Base-by-base conservation (phyloP, 2,797 vertebrate species). In the Anomalospiza imberbis region DNA sequence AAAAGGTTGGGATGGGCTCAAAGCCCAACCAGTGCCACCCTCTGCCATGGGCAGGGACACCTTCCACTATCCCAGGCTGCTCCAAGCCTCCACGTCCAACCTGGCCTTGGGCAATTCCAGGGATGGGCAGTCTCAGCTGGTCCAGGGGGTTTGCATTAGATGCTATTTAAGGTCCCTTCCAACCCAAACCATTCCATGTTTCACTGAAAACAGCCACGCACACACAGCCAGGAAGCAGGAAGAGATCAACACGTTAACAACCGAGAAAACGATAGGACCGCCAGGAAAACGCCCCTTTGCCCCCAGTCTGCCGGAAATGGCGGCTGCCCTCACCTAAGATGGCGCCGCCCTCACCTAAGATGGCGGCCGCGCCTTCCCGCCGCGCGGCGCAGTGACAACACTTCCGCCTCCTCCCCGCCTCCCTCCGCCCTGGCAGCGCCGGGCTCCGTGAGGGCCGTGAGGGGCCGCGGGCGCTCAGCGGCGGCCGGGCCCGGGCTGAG, bases 181-280 rank as follows among this genome's bases (percentile, higher is more conserved):
- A 25, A 36, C 26, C 21, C 38, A 36, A 44, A 14, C 13, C 6
- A 17, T 7, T 21, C 26, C 17, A 7, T 16, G 17, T 7, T 2
- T 34, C 21, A 4, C 2, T 9, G 9, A 14, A 32, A 45, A 26
- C 47, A 61, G 12, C 17, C 2, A 3, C 7, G 7, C 66, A 4
- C 55, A 12, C 3, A 2, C 6, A 44, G 3, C 2, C 36, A 3
- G 6, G 17, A 31, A 51, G 17, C 13, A 29, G 54, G 12, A 36
- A 0, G 13, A 10, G 4, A 25, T 7, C 3, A 4, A 2, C 2
- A 8, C 2, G 10, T 17, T 31, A 36, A 7, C 13, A 61, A 4
- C 17, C 0, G 18, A 16, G 3, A 34, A 0, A 31, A 20, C 6
- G 17, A 19, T 0, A 3, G 12, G 2, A 12, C 9, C 0, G 12